Conservation (phyloP, 2,888 invertebrate species). For the Alviniconcha strummeri region DNA sequence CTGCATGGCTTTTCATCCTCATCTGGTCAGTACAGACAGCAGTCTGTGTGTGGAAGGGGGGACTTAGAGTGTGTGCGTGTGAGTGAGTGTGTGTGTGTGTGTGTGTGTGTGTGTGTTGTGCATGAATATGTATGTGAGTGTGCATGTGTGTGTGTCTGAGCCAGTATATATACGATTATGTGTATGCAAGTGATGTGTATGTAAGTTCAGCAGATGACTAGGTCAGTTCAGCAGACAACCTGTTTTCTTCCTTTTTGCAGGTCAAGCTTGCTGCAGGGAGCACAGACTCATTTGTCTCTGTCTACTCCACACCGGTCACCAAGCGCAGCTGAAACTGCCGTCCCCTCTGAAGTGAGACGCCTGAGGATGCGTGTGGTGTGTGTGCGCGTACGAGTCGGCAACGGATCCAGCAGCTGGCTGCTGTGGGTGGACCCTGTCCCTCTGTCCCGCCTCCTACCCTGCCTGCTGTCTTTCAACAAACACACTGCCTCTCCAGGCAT, state of each 20-base stretch:
- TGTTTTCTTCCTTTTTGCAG: conserved; percentile 48
- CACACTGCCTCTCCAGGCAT: conserved; percentile 2
- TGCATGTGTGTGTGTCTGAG: neutral
- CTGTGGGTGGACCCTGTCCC: neutral
- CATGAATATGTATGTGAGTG: neutral
- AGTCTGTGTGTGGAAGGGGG: neutral
- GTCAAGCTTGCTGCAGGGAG: conserved; percentile 86
- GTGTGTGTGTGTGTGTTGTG: neutral
- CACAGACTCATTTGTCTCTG: conserved; percentile 88
- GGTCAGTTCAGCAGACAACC: too few species aligned
- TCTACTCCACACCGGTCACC: conserved; percentile 78
- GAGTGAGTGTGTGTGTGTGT: neutral
- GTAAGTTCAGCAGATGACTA: too few species aligned
- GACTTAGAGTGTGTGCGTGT: neutral
- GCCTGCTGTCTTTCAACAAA: conserved; percentile 20
- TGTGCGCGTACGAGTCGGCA: neutral
- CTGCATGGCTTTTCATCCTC: conserved; percentile 92
- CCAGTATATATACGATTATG: neutral
- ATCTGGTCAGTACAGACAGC: conserved; percentile 76
- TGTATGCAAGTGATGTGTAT: too few species aligned
- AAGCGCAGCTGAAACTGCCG: conserved; percentile 52
- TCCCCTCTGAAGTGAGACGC: neutral
- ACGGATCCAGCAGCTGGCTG: conserved; percentile 13
- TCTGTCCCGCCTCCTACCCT: neutral
- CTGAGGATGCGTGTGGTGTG: neutral